Conservation (phyloP, 1,140 invertebrate genomes). For the Drosophila setifemur region DNA sequence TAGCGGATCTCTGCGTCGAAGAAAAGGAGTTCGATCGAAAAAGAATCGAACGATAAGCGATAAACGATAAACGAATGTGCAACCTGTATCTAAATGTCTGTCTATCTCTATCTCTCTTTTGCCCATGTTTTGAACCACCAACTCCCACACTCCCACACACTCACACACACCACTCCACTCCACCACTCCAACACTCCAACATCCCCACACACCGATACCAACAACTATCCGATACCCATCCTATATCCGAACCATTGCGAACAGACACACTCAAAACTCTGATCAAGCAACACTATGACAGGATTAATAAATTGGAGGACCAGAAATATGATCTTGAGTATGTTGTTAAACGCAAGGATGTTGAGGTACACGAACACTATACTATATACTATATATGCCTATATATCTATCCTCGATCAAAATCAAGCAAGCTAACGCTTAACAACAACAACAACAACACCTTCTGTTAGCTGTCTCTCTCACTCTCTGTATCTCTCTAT, state of each 20-base stretch:
- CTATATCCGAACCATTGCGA: conserved; percentile 22
- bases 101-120: conserved; percentile 46
- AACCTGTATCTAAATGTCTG: conserved; percentile 41
- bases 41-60: no score
- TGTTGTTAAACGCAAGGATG: conserved; percentile 98
- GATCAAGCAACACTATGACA: conserved; percentile 93
- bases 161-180: neutral
- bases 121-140: conserved; percentile 16
- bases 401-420: conserved; percentile 51
- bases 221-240: conserved; percentile 4
- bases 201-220: conserved; percentile 1
- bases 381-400: conserved; percentile 51
- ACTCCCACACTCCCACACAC: conserved; percentile 18
- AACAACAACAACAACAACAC: conserved; percentile 59
- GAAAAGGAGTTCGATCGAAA: no score
- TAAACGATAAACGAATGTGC: conserved; percentile 17
- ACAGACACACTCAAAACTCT: conserved; percentile 90
- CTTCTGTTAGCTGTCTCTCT: conserved; percentile 62
- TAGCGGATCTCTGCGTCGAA: conserved; percentile 27
- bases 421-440: conserved; percentile 70
- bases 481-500: conserved; percentile 20
- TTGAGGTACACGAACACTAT: conserved; percentile 89
- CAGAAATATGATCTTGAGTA: conserved; percentile 99
- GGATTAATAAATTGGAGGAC: conserved; percentile 94
- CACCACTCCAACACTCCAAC: neutral